Conservation (phyloP, 37 sponge, comb jelly and placozoan species). For the Beroe forskalii region DNA sequence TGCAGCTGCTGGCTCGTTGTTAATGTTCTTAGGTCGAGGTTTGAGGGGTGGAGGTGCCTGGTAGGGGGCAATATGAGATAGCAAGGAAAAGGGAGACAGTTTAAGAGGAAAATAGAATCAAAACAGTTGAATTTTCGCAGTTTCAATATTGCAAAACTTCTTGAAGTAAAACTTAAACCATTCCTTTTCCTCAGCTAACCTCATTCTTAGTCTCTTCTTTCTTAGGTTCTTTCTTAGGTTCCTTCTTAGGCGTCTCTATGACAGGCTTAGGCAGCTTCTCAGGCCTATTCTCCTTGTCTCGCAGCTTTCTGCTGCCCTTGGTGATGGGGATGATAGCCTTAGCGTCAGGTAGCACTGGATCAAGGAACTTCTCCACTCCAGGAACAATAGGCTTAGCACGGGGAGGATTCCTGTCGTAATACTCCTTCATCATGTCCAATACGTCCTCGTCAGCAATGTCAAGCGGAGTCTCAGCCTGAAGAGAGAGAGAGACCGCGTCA, state of each 20-base stretch:
- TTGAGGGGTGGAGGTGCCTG: not conserved
- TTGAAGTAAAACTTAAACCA: too few relatives aligned
- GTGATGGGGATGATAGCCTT: not conserved
- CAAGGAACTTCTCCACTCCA: slow-evolving; percentile 10
- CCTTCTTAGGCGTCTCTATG: slow-evolving; percentile 18
- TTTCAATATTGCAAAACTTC: too few relatives aligned
- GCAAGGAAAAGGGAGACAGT: too few relatives aligned
- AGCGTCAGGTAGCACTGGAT: slow-evolving; percentile 3
- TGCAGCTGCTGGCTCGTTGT: slow-evolving; percentile 6
- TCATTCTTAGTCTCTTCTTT: not conserved
- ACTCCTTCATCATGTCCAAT: slow-evolving; percentile 29
- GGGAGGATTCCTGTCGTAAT: slow-evolving; percentile 24
- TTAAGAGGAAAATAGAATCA: too few relatives aligned
- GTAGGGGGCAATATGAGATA: too few relatives aligned
- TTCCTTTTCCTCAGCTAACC: too few relatives aligned
- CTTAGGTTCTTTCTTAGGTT: slow-evolving; percentile 31
- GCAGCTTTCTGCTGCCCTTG: slow-evolving; percentile 44
- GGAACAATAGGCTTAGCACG: slow-evolving; percentile 25
- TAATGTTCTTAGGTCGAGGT: not conserved
- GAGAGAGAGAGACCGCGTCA: too few relatives aligned
- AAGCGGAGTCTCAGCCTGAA: slow-evolving; percentile 54
- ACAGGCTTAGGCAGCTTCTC: slow-evolving; percentile 30
- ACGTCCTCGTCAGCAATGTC: slow-evolving; percentile 51
- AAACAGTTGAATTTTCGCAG: too few relatives aligned
- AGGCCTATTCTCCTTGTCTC: slow-evolving; percentile 52